These are phyloP conservation scores for Tromatobia lineatoria DNA, from an alignment of 2,888 invertebrate genomes.

Conservation along the genomic window DNA sequence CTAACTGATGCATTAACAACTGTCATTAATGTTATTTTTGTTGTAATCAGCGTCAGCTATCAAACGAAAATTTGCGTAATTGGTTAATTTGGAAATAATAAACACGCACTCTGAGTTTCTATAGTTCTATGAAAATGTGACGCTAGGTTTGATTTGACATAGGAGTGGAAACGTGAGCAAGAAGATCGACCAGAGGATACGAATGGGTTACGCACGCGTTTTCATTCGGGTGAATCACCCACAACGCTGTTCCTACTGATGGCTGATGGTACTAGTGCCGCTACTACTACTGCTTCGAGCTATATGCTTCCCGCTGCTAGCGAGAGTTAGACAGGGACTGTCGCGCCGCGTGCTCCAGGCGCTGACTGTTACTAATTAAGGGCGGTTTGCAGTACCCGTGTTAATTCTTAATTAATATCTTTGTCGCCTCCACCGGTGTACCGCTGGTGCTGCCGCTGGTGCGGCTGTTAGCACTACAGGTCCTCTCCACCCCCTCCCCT, in stretches of 20 bases:
- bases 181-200: not conserved
- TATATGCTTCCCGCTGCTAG: conserved; percentile 14
- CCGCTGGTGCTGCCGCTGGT: conserved; percentile 66
- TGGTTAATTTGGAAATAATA: not conserved
- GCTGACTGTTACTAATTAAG: conserved; percentile 83
- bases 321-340: conserved; percentile 63
- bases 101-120: not conserved
- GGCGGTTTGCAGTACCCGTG: conserved; percentile 80
- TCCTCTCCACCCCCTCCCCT: conserved; percentile 21
- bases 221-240: conserved; percentile 65
- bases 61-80: not conserved
- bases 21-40: too few species aligned
- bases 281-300: conserved; percentile 14
- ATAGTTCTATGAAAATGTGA: conserved; percentile 13
- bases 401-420: conserved; percentile 84
- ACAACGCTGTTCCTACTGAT: conserved; percentile 41
- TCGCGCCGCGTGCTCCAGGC: conserved; percentile 79
- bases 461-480: conserved; percentile 52
- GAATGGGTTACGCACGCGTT: conserved; percentile 28
- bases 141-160: conserved; percentile 1
- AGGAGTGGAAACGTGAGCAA: conserved; percentile 31
- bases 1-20: too few species aligned
- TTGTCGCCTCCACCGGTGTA: conserved; percentile 78
- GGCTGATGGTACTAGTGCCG: conserved; percentile 10
- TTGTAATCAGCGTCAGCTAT: too few species aligned